A percentile compares a stretch with the other conserved stretches of the same genome.
Evolutionary conservation across 1,140 invertebrate species (phyloP).

Genomic region (Cephus cinctus): DNA sequence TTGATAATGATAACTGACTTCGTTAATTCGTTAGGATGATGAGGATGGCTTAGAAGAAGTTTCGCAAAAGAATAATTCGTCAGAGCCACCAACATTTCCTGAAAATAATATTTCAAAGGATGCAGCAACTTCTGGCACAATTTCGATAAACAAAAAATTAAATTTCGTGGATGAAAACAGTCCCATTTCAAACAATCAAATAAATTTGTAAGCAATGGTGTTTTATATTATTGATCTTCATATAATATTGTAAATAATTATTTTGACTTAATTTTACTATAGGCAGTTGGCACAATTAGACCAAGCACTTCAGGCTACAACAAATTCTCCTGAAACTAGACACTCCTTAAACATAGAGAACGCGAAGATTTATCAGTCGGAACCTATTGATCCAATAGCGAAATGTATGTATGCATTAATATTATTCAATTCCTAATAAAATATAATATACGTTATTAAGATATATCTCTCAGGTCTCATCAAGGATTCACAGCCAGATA

Average conservation of each 20-base stretch:
- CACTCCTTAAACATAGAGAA: conserved; percentile 34
- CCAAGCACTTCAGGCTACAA: conserved; percentile 37
- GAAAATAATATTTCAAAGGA: background rate
- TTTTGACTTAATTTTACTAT: background rate
- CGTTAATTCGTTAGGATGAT: background rate
- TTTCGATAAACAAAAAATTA: conserved; percentile 36
- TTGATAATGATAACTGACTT: background rate
- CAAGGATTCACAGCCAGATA: conserved; percentile 55
- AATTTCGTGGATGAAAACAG: conserved; percentile 31
- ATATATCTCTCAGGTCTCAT: conserved; percentile 24
- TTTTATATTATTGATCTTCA: background rate
- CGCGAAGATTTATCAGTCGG: conserved; percentile 26
- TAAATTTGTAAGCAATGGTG: conserved; percentile 34
- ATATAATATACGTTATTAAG: background rate
- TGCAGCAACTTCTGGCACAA: background rate
- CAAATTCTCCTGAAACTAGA: conserved; percentile 35
- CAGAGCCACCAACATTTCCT: background rate
- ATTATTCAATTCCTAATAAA: background rate
- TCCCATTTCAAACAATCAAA: conserved; percentile 26
- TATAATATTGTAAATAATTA: conserved; percentile 7
- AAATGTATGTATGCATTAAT: too few species aligned
- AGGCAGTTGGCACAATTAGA: conserved; percentile 45
- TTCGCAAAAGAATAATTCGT: background rate
- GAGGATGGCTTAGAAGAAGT: background rate
- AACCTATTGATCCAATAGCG: conserved; percentile 26